These are phyloP conservation scores for Typhlichthys eigenmanni DNA, from an alignment of 2,797 vertebrate genomes.

Conservation along the genomic window DNA sequence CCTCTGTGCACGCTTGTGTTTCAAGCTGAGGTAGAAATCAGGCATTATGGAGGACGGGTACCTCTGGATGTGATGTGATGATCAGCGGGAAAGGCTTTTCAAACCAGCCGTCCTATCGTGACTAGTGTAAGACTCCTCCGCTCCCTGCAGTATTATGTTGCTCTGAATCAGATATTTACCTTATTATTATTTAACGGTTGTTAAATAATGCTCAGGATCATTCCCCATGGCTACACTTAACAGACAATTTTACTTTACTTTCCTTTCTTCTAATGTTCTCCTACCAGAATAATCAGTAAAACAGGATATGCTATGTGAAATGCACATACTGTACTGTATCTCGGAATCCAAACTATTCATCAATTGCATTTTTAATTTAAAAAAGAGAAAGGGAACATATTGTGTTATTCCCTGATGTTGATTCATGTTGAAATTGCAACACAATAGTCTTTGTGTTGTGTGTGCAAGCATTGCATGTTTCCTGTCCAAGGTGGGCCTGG, in stretches of 20 bases:
- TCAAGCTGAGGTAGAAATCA: too few relatives aligned
- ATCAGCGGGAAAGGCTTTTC: too few relatives aligned
- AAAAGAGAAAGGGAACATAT: neutral
- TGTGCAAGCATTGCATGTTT: too few relatives aligned
- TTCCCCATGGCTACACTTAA: slow-evolving; percentile 18
- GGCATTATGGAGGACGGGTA: too few relatives aligned
- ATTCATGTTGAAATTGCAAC: slow-evolving; percentile 24
- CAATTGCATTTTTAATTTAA: neutral
- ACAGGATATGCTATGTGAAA: too few relatives aligned
- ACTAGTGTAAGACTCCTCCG: neutral
- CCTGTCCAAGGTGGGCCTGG: slow-evolving; percentile 7
- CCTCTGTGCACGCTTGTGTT: too few relatives aligned
- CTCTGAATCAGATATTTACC: slow-evolving; percentile 34
- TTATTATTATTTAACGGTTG: slow-evolving; percentile 5
- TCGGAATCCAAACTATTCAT: neutral
- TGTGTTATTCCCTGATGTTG: slow-evolving; percentile 14
- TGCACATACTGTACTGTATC: too few relatives aligned
- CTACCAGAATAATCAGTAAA: neutral
- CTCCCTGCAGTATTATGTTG: slow-evolving; percentile 21
- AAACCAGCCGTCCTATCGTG: too few relatives aligned
- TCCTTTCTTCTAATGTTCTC: slow-evolving; percentile 15
- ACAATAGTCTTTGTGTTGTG: too few relatives aligned
- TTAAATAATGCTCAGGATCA: slow-evolving; percentile 11
- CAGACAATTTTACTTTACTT: slow-evolving; percentile 9
- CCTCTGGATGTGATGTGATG: too few relatives aligned